Percentiles rank a stretch among this genome's conserved stretches.
phyloP scores from a whole-genome alignment of 37 sponge, comb jelly and placozoan genomes.

The Geodia barretti region DNA sequence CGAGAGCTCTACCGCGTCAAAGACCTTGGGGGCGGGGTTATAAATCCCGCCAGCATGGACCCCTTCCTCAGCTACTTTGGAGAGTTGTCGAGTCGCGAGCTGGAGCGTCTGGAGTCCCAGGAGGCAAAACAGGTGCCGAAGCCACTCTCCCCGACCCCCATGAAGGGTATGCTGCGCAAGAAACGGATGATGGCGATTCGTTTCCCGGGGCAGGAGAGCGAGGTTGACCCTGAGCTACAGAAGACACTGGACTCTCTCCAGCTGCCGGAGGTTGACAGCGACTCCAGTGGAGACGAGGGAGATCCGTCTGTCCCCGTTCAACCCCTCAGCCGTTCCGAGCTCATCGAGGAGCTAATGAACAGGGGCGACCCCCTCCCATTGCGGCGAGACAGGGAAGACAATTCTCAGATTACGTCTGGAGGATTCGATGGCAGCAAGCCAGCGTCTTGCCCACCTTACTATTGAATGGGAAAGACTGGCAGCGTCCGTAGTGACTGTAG shows the following conservation, averaged over 20 bases:
- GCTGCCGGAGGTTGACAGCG: background rate
- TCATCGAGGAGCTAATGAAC: conserved; percentile 6
- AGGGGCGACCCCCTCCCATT: too few relatives aligned
- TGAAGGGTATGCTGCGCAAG: background rate
- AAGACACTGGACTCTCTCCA: conserved; percentile 6
- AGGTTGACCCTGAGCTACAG: background rate
- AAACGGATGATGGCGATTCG: conserved; percentile 55
- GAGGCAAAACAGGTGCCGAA: conserved; percentile 25
- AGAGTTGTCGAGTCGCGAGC: conserved; percentile 53
- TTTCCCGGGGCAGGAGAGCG: conserved; percentile 21
- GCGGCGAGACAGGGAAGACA: too few relatives aligned
- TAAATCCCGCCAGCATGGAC: conserved; percentile 29
- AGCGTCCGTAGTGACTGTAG: too few relatives aligned
- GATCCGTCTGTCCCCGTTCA: background rate
- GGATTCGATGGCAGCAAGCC: too few relatives aligned
- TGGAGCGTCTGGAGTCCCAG: conserved; percentile 45
- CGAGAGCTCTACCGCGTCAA: conserved; percentile 15
- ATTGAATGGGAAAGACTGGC: too few relatives aligned
- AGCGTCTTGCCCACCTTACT: too few relatives aligned
- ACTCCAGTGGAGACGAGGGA: conserved; percentile 8
- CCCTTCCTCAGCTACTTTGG: conserved; percentile 65
- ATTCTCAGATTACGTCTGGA: too few relatives aligned
- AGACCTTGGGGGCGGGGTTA: conserved; percentile 18
- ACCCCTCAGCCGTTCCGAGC: background rate
- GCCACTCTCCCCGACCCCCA: background rate